phyloP scores from a whole-genome alignment of 2,797 vertebrate species.

The Parauchenoglanis punctatus region DNA sequence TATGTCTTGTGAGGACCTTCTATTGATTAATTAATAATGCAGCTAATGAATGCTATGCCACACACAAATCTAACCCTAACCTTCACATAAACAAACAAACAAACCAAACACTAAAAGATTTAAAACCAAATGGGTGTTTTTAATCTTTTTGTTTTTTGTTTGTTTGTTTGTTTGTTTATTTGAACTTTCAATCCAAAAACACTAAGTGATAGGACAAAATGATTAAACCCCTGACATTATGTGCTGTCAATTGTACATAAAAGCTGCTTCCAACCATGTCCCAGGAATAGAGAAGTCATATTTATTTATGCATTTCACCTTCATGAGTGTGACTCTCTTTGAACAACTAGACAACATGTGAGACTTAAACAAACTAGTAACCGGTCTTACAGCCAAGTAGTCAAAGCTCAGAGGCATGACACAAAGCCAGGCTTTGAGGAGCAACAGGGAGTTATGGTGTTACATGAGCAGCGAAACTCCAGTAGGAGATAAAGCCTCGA shows the following conservation, averaged over 20 bases:
- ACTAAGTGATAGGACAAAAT: neutral
- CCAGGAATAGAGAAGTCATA: neutral
- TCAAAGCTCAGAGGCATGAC: conserved; percentile 1
- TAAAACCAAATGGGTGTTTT: too few species aligned
- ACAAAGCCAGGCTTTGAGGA: neutral
- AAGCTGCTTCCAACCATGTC: neutral
- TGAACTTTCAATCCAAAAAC: neutral
- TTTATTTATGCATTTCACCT: neutral
- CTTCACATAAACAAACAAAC: neutral
- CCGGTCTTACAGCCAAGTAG: neutral
- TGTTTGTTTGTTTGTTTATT: neutral
- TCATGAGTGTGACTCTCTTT: neutral
- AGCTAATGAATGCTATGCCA: neutral
- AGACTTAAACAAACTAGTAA: conserved; percentile 5
- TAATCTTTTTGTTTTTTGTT: too few species aligned
- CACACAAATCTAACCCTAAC: neutral
- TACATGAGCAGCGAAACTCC: neutral
- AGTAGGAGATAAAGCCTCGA: neutral
- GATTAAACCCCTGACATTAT: neutral
- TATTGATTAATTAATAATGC: neutral
- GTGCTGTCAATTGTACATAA: neutral
- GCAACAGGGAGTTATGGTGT: neutral
- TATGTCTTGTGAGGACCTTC: neutral
- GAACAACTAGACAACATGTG: neutral
- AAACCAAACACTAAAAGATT: neutral